Percentiles rank a stretch among this genome's conserved stretches.
These are phyloP conservation scores for Strigamia crassipes DNA, from an alignment of 2,888 invertebrate species.

Conservation along the genomic window DNA sequence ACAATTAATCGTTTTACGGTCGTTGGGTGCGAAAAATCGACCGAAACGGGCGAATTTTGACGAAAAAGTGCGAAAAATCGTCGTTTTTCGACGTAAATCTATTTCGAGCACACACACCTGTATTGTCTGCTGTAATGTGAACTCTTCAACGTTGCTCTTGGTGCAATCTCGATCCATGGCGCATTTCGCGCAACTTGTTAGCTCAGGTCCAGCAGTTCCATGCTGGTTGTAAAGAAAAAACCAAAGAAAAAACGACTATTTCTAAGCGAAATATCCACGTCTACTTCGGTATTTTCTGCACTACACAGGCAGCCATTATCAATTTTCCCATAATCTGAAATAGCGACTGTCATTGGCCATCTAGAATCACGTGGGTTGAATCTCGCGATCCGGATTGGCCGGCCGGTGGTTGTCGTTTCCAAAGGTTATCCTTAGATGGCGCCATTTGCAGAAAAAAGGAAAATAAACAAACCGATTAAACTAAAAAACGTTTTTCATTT, in stretches of 20 bases:
- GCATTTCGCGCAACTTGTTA: not conserved
- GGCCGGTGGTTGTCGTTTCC: not conserved
- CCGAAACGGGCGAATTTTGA: not conserved
- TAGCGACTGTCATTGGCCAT: not conserved
- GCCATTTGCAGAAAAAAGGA: too few relatives aligned
- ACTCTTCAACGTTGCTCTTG: not conserved
- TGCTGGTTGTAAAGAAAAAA: not conserved
- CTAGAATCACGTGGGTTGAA: not conserved
- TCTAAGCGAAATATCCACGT: not conserved
- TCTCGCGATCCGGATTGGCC: not conserved
- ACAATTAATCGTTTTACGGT: too few relatives aligned
- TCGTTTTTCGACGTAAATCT: not conserved
- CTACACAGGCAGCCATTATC: not conserved
- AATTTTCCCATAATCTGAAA: slow-evolving; percentile 2
- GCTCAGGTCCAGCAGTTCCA: not conserved
- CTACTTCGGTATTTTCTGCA: not conserved
- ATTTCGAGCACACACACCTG: not conserved
- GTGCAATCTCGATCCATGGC: not conserved
- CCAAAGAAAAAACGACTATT: not conserved
- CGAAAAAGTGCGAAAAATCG: too few relatives aligned
- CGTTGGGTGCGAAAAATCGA: not conserved
- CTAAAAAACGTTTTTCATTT: too few relatives aligned
- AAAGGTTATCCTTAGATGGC: not conserved
- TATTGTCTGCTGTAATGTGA: not conserved
- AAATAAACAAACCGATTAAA: too few relatives aligned